Base-by-base conservation (phyloP, 2,113 vertebrate species). In the Amblyopsis rosae region DNA sequence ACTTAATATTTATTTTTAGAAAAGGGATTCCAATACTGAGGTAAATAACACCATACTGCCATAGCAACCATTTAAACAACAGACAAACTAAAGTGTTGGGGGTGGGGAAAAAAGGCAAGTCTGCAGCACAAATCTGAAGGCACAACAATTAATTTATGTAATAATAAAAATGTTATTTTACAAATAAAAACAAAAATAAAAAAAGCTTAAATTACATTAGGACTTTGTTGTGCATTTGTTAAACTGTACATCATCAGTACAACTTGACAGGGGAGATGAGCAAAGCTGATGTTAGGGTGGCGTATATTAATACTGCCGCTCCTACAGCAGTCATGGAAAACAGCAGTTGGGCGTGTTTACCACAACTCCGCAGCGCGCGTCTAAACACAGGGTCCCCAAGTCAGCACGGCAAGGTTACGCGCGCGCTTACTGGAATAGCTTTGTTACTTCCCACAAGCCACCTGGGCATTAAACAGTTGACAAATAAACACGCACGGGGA, bases 391-490 rank as follows among this genome's bases (percentile, higher is more conserved):
- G 45, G 82, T 77, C 49, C n/a, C 62, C 88, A 12, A 33, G 62
- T 87, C 85, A 87, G 83, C 82, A 76, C 55, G 72, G 33, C 12
- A 61, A 65, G 59, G 48, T 49, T n/a, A 9, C 69, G 49, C 4
- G 33, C 54, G 48, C 60, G 19, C 65, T 72, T 72, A 32, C 7
- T 26, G 26, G 26, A 26, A 26, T 26, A 26, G 26, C 26, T 26
- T 26, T 26, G 26, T 26, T 26, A 62, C 69, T 17, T 53, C 67
- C 57, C 47, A 41, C 62, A 70, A 59, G n/a, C 46, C 60, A 62
- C 49, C 53, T 68, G 53, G 45, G 56, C 55, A 50, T 78, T 77
- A 46, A 74, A 55, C 51, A 56, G 78, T 57, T 57, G 49, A 69
- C 58, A 73, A 76, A 82, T 63, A 73, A 54, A 76, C 67, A 78